Base-by-base conservation (phyloP, 2,113 vertebrate genomes). In the Eurypyga helias region DNA sequence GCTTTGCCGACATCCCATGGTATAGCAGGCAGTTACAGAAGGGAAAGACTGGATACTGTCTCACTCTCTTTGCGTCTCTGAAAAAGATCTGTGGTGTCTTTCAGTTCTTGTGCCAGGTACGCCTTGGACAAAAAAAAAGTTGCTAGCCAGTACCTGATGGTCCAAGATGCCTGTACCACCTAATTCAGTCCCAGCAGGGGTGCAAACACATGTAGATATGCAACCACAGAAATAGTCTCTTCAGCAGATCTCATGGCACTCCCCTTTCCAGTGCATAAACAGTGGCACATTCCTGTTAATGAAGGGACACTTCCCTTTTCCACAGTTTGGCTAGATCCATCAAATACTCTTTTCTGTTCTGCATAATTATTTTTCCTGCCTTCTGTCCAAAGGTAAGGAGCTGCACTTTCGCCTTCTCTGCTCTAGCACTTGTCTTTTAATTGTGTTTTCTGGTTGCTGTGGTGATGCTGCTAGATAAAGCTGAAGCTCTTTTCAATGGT, bases 1-100 rank as follows among this genome's bases (percentile, higher is more conserved):
- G 98, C 99, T 99, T 98, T 99, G 99, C 97, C 99, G 99, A 98
- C 99, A 99, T 98, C 99, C 99, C 99, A 99, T 99, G 99, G 97
- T 98, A 97, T 61, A 87, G 95, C 96, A 97, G 96, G 93, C 38
- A 83, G 87, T 43, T 95, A 92, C 84, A 73, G 93, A 91, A 87
- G 93, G 92, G 88, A 71, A 38, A 34, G 58, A 43, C 3, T 78
- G 76, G 92, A 94, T 94, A 58, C 6, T 34, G 77, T 89, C 88
- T 96, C 89, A 10, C 89, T 93, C 70, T 60, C 5, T 43, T 38
- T 51, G 49, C 0, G 46, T 25, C 88, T 79, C 67, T 29, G 36
- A 62, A 23, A 17, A 76, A 45, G 70, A 75, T 54, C 91, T 76
- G 57, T 1, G 0, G 43, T 58, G 80, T 73, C 46, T 76, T 79